Conservation (phyloP, 2,888 invertebrate species). For the Drosophila mulleri region DNA sequence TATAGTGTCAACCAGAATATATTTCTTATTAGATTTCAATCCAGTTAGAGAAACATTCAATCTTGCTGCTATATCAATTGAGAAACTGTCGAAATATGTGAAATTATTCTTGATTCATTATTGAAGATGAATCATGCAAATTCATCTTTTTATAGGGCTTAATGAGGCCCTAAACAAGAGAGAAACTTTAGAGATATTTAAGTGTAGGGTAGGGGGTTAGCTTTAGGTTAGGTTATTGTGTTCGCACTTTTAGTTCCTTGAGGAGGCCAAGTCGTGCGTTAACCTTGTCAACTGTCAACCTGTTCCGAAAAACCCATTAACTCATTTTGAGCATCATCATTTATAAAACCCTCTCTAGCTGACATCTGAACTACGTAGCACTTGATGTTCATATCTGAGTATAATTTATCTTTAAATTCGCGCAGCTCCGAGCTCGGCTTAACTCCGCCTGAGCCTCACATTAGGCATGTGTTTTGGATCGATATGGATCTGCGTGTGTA, state of each 20-base stretch:
- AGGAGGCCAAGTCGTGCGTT: not conserved
- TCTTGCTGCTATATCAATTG: not conserved
- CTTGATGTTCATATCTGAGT: conserved; percentile 36
- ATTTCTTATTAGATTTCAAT: not conserved
- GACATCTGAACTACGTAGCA: conserved; percentile 47
- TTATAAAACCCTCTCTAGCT: conserved; percentile 24
- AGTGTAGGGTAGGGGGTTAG: not conserved
- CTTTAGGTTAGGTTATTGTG: not conserved
- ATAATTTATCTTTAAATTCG: conserved; percentile 42
- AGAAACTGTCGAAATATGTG: not conserved
- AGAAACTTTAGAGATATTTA: not conserved
- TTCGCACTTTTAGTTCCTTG: not conserved
- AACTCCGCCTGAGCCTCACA: conserved; percentile 41
- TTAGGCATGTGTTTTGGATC: conserved; percentile 22
- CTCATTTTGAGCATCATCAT: conserved; percentile 20
- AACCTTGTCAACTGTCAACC: conserved; percentile 23
- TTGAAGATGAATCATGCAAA: not conserved
- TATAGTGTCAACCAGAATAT: not conserved
- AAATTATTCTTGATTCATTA: not conserved
- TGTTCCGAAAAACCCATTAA: conserved; percentile 26
- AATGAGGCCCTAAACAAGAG: not conserved
- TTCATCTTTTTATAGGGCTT: not conserved
- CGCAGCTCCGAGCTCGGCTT: conserved; percentile 8
- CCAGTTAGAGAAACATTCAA: no score
- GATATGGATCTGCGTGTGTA: conserved; percentile 1